Base-by-base conservation (phyloP, 1,140 invertebrate species). In the Parasteatoda tepidariorum region DNA sequence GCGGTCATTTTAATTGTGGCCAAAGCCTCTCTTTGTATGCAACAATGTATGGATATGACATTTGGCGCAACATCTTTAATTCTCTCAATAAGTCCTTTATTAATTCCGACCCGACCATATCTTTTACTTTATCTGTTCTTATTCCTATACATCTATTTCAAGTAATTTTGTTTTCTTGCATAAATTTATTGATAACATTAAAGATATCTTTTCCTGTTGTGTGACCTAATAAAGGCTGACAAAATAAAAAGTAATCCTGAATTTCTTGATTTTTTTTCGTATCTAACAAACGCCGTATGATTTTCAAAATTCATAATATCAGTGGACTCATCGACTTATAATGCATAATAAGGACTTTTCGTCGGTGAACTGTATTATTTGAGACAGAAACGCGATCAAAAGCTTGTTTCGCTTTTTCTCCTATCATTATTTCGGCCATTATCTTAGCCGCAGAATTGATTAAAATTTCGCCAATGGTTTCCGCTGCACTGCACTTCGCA, bases 181-280 rank as follows among this genome's bases (percentile, higher is more conserved):
- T 64, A 7, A 64, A 28, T 28, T 41, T 41, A 41, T 41, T 41
- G 5, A 41, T 41, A 41, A 31, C 26, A 64, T 31, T 64, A 64
- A 64, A 64, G 30, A 64, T 64, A 26, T 64, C 61, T 31, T n/a
- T n/a, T n/a, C 6, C 61, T 64, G 61, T 26, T 64, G 61, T 64
- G 26, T 64, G 61, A 31, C 24, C 3, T 64, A 64, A 64, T 64
- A 9, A 26, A 64, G 55, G 55, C 13, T 30, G 28, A 26, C 24
- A 31, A 64, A 64, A 41, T 13, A 26, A 5, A 26, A 64, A n/a
- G n/a, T n/a, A 6, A 13, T 64, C 26, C 7, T 30, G 28, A 64
- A 64, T 28, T 64, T 64, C 24, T 26, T 64, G 24, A n/a, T 41
- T 59, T 24, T 24, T 24, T n/a, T 59, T n/a, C 4, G n/a, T 61